phyloP scores from a whole-genome alignment of 2,113 vertebrate species.

The Plotosus lineatus region DNA sequence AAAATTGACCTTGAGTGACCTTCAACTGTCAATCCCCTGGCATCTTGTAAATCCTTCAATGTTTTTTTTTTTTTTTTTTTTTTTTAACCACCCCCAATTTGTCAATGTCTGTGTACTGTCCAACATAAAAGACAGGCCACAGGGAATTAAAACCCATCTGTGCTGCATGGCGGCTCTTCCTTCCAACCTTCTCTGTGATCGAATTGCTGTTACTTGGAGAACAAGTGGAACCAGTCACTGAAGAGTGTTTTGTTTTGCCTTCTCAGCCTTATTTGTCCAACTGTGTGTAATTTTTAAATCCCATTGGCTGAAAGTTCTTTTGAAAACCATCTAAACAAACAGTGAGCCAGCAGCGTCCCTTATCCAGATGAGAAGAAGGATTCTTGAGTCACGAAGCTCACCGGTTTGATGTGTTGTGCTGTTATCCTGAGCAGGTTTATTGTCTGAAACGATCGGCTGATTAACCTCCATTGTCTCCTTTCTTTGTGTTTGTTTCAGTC shows the following conservation, averaged over 20 bases:
- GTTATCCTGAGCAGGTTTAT: neutral
- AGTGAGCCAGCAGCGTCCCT: neutral
- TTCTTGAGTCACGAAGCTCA: neutral
- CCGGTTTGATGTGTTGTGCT: neutral
- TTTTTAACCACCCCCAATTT: too few species aligned
- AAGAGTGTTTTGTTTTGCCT: neutral
- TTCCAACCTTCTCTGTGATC: too few species aligned
- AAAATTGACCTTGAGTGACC: too few species aligned
- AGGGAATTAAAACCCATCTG: too few species aligned
- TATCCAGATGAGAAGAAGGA: neutral
- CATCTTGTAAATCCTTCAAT: too few species aligned
- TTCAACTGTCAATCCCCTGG: too few species aligned
- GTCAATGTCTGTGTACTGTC: too few species aligned
- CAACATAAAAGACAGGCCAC: too few species aligned
- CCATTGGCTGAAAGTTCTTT: neutral
- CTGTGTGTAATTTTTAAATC: neutral
- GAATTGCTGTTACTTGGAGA: too few species aligned
- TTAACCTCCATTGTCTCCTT: neutral
- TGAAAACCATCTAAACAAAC: neutral
- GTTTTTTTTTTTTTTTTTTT: too few species aligned
- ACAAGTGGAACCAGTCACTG: neutral
- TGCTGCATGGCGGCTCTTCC: too few species aligned
- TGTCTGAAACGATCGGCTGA: neutral
- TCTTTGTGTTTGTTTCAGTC: conserved; percentile 68
- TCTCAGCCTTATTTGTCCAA: neutral